phyloP scores from a whole-genome alignment of 2,888 invertebrate genomes.

The Yponomeuta plumbellus region DNA sequence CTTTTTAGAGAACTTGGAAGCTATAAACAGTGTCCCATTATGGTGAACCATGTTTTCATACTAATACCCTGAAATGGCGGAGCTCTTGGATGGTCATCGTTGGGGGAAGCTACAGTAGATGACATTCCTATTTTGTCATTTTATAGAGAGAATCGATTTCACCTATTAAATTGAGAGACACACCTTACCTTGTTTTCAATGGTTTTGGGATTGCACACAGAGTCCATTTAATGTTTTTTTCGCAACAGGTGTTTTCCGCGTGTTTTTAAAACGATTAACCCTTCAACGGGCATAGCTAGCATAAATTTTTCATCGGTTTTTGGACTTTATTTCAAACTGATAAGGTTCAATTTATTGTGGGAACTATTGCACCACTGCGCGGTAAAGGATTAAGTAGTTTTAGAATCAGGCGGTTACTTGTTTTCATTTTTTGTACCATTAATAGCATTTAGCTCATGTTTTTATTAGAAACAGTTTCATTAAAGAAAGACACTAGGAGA shows the following conservation, averaged over 20 bases:
- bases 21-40: background rate
- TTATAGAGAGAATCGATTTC: constrained; percentile 34
- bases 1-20: background rate
- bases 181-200: constrained; percentile 15
- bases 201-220: background rate
- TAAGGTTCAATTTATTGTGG: too few relatives aligned
- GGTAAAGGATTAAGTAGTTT: too few relatives aligned
- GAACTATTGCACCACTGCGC: too few relatives aligned
- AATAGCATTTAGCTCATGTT: background rate
- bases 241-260: background rate
- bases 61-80: background rate
- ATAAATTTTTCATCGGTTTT: too few relatives aligned
- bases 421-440: background rate
- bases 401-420: too few relatives aligned
- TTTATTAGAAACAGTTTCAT: background rate
- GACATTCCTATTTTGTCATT: constrained; percentile 34
- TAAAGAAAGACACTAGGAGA: background rate
- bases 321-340: too few relatives aligned
- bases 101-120: constrained; percentile 15
- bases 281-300: too few relatives aligned
- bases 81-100: background rate
- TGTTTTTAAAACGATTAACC: background rate
- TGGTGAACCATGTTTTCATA: background rate
- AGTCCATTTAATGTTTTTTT: background rate
- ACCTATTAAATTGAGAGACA: constrained; percentile 55